Conservation (phyloP, 2,113 vertebrate genomes). For the Elachura formosa region DNA sequence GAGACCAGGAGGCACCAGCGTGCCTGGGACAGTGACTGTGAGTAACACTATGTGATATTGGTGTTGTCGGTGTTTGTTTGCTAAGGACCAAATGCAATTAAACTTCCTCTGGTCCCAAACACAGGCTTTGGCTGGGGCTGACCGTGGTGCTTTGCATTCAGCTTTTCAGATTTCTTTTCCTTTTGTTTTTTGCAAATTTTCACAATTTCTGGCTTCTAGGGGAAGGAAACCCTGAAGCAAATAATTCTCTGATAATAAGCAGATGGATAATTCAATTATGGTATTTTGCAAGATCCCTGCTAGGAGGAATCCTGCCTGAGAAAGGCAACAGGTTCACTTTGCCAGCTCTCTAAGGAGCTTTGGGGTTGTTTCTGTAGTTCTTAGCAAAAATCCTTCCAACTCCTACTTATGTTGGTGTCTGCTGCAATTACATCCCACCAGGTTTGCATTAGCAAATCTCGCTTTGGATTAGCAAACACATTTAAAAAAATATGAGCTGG, state of each 20-base stretch:
- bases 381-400: not conserved
- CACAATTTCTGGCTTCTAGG: not conserved
- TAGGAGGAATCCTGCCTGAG: not conserved
- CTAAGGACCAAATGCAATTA: not conserved
- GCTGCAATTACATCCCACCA: not conserved
- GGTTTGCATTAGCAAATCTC: not conserved
- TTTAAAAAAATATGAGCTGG: not conserved
- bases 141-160: not conserved
- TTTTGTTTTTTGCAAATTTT: not conserved
- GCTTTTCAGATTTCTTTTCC: not conserved
- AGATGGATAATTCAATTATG: not conserved
- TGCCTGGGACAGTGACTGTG: not conserved
- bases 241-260: not conserved
- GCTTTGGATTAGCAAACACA: not conserved
- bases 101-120: not conserved
- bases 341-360: not conserved
- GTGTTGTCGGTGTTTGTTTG: not conserved
- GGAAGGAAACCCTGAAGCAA: not conserved
- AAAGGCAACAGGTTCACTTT: not conserved
- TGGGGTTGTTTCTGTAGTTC: not conserved
- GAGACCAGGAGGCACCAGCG: not conserved
- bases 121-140: not conserved
- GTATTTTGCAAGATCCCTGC: not conserved
- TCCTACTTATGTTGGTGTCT: not conserved
- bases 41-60: rapidly evolving